Percentiles rank a stretch among this genome's conserved stretches.
phyloP scores from a whole-genome alignment of 2,797 vertebrate genomes.

The Todus mexicanus region DNA sequence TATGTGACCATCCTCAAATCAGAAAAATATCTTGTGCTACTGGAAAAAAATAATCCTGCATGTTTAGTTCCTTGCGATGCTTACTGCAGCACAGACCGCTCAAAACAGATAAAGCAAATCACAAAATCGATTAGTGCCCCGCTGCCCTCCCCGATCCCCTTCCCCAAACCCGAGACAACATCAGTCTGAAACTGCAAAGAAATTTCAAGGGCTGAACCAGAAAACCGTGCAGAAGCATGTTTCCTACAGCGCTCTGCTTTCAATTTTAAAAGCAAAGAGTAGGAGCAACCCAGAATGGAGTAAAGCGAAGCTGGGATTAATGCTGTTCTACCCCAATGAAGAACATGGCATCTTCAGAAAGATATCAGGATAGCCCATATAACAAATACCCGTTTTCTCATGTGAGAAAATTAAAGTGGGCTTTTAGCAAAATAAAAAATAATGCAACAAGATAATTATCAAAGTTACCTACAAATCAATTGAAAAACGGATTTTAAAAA shows the following conservation, averaged over 20 bases:
- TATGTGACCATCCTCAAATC: background rate
- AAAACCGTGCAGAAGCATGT: background rate
- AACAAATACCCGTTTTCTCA: constrained; percentile 48
- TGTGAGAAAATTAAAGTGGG: constrained; percentile 43
- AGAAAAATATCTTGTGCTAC: background rate
- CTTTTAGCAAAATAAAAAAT: background rate
- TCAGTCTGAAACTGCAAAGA: background rate
- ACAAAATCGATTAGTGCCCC: background rate
- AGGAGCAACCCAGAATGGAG: background rate
- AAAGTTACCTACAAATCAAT: constrained; percentile 35
- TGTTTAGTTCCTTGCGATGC: background rate
- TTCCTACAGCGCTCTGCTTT: background rate
- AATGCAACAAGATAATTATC: background rate
- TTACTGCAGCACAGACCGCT: background rate
- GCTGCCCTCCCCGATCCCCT: background rate
- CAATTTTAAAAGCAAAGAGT: background rate
- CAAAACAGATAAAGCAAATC: background rate
- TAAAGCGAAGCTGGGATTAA: background rate
- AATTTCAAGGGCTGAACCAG: background rate
- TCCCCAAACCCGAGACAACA: background rate
- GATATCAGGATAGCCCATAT: background rate
- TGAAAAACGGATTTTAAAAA: constrained; percentile 47
- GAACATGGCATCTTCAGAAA: background rate
- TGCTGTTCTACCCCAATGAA: background rate
- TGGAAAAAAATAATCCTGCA: background rate